phyloP scores from a whole-genome alignment of 2,888 invertebrate species.

The Phengaris arion region DNA sequence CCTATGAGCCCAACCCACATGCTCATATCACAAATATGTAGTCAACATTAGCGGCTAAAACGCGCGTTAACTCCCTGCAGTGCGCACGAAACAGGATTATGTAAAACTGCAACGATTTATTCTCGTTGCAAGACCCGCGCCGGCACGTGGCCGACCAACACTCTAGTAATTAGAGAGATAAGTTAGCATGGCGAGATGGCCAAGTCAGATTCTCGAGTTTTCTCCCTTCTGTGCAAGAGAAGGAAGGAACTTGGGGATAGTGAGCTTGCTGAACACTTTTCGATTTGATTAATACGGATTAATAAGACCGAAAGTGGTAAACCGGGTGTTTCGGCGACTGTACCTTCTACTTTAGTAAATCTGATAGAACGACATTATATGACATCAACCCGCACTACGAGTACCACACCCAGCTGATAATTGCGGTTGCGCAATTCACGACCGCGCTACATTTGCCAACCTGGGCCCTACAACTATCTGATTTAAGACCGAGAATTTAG shows the following conservation, averaged over 20 bases:
- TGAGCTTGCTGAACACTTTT: too few relatives aligned
- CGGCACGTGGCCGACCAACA: conserved; percentile 50
- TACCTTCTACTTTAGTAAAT: too few relatives aligned
- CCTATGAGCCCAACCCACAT: too few relatives aligned
- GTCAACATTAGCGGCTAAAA: too few relatives aligned
- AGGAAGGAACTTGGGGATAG: too few relatives aligned
- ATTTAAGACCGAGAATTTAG: conserved; percentile 17
- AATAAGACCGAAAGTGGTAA: too few relatives aligned
- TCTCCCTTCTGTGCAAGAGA: not conserved
- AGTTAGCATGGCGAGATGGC: conserved; percentile 24
- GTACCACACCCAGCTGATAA: conserved; percentile 41
- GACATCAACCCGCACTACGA: conserved; percentile 30
- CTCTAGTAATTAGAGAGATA: conserved; percentile 40
- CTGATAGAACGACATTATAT: not conserved
- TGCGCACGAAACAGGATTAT: conserved; percentile 29
- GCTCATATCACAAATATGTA: too few relatives aligned
- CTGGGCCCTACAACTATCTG: conserved; percentile 5
- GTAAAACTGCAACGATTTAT: conserved; percentile 37
- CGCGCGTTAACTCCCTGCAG: conserved; percentile 30
- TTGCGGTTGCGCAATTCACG: conserved; percentile 47
- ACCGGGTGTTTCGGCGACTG: too few relatives aligned
- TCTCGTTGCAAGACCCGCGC: conserved; percentile 42
- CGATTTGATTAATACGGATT: too few relatives aligned
- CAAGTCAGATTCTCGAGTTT: not conserved
- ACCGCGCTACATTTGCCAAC: conserved; percentile 40